Conservation (phyloP, 2,113 vertebrate genomes). For the Petrocephalus microphthalmus region DNA sequence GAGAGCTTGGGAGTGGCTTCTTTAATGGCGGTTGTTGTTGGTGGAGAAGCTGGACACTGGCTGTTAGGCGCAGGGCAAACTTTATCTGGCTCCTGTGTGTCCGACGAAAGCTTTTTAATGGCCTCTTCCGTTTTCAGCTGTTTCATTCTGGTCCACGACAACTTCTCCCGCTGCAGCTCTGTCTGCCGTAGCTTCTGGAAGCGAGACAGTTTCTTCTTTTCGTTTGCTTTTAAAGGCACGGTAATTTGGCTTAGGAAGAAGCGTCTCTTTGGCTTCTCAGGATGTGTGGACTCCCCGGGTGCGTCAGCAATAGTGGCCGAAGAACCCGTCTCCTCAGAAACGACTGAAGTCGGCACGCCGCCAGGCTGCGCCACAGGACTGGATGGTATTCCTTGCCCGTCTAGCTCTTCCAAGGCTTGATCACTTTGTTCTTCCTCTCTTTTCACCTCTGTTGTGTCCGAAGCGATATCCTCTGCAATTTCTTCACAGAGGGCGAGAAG, state of each 20-base stretch:
- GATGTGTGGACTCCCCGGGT: constrained; percentile 27
- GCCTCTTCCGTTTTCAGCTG: constrained; percentile 65
- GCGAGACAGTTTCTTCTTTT: constrained; percentile 69
- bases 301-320: constrained; percentile 40
- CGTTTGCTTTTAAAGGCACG: constrained; percentile 76
- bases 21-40: constrained; percentile 23
- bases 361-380: constrained; percentile 15
- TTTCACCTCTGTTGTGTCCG: constrained; percentile 84
- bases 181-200: constrained; percentile 65
- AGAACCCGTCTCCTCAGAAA: constrained; percentile 36
- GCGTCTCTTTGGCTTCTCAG: constrained; percentile 70
- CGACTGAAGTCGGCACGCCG: constrained; percentile 32
- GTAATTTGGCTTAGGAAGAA: constrained; percentile 88
- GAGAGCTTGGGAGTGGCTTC: constrained; percentile 40
- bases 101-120: constrained; percentile 51
- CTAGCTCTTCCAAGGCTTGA: constrained; percentile 31
- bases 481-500: constrained; percentile 93
- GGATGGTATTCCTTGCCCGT: background rate
- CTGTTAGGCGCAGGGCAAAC: background rate
- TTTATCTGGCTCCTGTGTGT: constrained; percentile 40
- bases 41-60: constrained; percentile 23
- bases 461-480: constrained; percentile 94
- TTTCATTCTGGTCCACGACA: constrained; percentile 95
- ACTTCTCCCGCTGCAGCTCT: constrained; percentile 65
- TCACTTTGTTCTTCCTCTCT: constrained; percentile 63